Evolutionary conservation across 2,888 invertebrate genomes (phyloP), one percentile per base, ranked within the genome.

Genomic region (Zaprionus obscuricornis): DNA sequence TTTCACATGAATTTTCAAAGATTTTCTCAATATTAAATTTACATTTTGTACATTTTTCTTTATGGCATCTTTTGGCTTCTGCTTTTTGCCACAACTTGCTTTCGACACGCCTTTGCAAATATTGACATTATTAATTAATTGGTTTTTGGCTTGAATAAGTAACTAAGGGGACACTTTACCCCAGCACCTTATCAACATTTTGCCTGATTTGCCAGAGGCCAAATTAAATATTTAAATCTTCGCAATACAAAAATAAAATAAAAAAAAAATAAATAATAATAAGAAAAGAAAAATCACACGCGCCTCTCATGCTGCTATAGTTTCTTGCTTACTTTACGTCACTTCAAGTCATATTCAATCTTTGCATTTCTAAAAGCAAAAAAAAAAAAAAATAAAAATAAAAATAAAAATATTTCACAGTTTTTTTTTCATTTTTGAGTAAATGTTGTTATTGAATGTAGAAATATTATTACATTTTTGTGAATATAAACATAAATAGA

Each of bases 101-200:
- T 14, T 64, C 22, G 20, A 29, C 33, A 45, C 22, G 36, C 29
- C 34, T 20, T 42, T 17, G 13, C 50, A 77, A 64, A 81, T 81
- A 78, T 85, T 85, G 82, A 78, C 78, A 70, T 63, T 85, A 75
- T 71, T 85, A 85, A 81, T 81, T 77, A 85, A 81, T 82, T 82
- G 75, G 58, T 55, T 78, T 82, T 22, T 73, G 65, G 70, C 73
- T 56, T 73, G 67, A 66, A 63, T 63, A 73, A 72, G 64, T 60
- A 59, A 57, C 47, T 60, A 45, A 47, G 57, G 14, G 51, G 51
- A 47, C 66, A 56, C 51, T 59, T 51, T 18, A 29, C 20, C 14
- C 52, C 49, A 1, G 2, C 1, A 7, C 18, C 6, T 14, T 42
- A 20, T n/a, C 22, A 22, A 22, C 31, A 51, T 50, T 59, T 58